Evolutionary conservation across 1,140 invertebrate genomes (phyloP), one percentile per base, ranked within the genome.

Genomic region (Hesperophylax magnus): DNA sequence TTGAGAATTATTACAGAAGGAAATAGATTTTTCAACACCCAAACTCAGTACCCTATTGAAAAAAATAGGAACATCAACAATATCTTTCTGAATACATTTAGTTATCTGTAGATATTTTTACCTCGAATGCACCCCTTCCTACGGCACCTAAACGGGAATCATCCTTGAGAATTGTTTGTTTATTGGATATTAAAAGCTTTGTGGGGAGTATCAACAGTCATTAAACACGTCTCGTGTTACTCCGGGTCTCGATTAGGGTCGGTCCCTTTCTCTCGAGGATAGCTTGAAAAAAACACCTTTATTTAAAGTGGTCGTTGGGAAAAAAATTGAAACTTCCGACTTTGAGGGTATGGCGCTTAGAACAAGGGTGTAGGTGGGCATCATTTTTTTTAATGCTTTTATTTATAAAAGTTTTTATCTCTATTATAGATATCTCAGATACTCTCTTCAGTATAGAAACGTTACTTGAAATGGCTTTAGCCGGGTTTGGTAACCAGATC

Each of bases 161-260:
- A 79, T 56, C 56, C 69, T 71, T 78, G 34, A 56, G 20, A 75
- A 83, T 24, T 81, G 61, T 83, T 83, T 83, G 58, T 76, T 78
- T 78, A 78, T 71, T 58, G 79, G 75, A 81, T 83, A 83, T 83
- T 83, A 79, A 83, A 83, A 83, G 82, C 75, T 78, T 80, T 81
- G 63, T 52, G 54, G 76, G 54, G 71, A 74, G 78, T 82, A 82
- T 82, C 81, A 80, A 80, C 81, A 77, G 76, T 80, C 72, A 53
- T 80, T 76, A 80, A 82, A 80, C 69, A 69, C 61, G 78, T 77
- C 72, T 82, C 81, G 54, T 58, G 77, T 82, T 82, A 72, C 81
- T 47, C 69, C 47, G 63, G 58, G 58, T 15, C 63, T 34, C 63
- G 63, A 67, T 67, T 67, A 67, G 63, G 63, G 63, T 34, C 24